Evolutionary conservation across 2,113 vertebrate genomes (phyloP).

Genomic region (Takifugu flavidus): DNA sequence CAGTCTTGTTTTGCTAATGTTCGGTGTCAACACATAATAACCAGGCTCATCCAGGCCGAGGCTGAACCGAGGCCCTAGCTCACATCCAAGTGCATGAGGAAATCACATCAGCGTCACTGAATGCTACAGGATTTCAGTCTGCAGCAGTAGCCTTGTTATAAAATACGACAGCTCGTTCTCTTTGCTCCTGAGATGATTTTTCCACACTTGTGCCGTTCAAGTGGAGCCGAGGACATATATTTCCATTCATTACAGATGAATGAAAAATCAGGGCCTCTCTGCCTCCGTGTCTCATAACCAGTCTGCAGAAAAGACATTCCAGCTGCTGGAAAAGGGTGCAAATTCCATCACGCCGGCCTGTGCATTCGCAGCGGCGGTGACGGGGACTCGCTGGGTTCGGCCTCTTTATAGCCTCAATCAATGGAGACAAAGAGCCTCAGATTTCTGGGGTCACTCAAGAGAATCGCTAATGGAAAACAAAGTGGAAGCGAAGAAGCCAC

Average conservation of each 20-base stretch:
- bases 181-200: slow-evolving; percentile 60
- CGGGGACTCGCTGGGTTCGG: slow-evolving; percentile 17
- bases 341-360: slow-evolving; percentile 37
- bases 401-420: slow-evolving; percentile 44
- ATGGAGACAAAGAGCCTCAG: slow-evolving; percentile 47
- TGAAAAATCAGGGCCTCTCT: slow-evolving; percentile 30
- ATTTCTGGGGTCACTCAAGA: slow-evolving; percentile 50
- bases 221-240: slow-evolving; percentile 42
- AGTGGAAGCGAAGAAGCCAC: slow-evolving; percentile 62
- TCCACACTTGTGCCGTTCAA: slow-evolving; percentile 42
- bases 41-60: slow-evolving; percentile 27
- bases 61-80: slow-evolving; percentile 31
- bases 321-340: slow-evolving; percentile 24
- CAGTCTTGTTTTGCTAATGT: slow-evolving; percentile 11
- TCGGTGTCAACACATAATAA: neutral
- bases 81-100: slow-evolving; percentile 57
- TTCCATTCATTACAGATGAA: slow-evolving; percentile 51
- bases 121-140: slow-evolving; percentile 61
- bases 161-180: slow-evolving; percentile 63
- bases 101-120: slow-evolving; percentile 68
- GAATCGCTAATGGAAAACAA: slow-evolving; percentile 61
- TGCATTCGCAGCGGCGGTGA: slow-evolving; percentile 2
- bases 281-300: slow-evolving; percentile 11
- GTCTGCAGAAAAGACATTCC: slow-evolving; percentile 6
- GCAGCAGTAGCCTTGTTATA: slow-evolving; percentile 58